phyloP scores from a whole-genome alignment of 1,140 invertebrate species.

The Adelges cooleyi region DNA sequence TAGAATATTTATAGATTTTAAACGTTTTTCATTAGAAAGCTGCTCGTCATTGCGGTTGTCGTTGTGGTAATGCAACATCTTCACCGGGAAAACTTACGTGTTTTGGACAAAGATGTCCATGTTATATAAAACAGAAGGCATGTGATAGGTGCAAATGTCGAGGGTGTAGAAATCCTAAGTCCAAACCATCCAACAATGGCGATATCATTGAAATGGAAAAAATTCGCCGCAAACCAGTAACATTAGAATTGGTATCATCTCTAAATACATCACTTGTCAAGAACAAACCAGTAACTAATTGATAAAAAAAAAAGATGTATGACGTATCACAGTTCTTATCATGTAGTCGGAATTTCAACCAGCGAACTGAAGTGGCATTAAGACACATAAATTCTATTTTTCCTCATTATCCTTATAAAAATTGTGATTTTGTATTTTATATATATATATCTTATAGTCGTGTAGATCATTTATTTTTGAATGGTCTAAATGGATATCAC shows the following conservation, averaged over 20 bases:
- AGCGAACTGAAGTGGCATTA: background rate
- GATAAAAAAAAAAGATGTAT: background rate
- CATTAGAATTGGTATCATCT: slow-evolving; percentile 5
- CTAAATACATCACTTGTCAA: background rate
- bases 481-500: no score
- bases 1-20: background rate
- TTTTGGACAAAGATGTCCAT: slow-evolving; percentile 83
- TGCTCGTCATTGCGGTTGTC: slow-evolving; percentile 53
- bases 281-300: background rate
- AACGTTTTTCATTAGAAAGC: background rate
- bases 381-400: slow-evolving; percentile 9
- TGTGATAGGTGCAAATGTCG: slow-evolving; percentile 79
- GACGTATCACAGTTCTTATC: background rate
- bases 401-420: no score
- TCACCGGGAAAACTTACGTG: slow-evolving; percentile 80
- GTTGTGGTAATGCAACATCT: slow-evolving; percentile 80
- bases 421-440: no score
- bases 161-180: slow-evolving; percentile 71
- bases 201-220: background rate
- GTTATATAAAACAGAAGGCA: slow-evolving; percentile 75
- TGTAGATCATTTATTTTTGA: no score
- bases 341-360: background rate
- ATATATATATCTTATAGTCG: no score
- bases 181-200: background rate
- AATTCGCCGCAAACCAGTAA: slow-evolving; percentile 10